These are phyloP conservation scores for Clarias magur DNA, from an alignment of 2,113 vertebrate species.

Conservation along the genomic window DNA sequence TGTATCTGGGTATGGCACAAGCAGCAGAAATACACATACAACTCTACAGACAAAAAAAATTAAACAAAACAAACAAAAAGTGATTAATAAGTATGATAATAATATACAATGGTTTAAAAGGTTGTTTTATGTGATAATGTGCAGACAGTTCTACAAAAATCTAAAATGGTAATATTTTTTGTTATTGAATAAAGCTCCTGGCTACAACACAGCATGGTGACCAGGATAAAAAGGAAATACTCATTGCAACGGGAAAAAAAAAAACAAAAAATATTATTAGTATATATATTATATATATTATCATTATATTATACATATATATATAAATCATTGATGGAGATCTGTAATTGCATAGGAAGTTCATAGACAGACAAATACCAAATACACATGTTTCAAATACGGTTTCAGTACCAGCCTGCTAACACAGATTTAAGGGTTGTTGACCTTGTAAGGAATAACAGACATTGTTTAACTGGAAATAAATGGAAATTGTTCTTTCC, in stretches of 20 bases:
- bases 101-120: background rate
- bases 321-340: background rate
- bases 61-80: too few species aligned
- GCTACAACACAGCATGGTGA: background rate
- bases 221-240: background rate
- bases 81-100: background rate
- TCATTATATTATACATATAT: too few species aligned
- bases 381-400: background rate
- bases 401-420: constrained; percentile 9
- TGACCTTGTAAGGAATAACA: constrained; percentile 65
- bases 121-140: background rate
- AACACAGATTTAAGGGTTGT: constrained; percentile 50
- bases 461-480: constrained; percentile 70
- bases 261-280: too few species aligned
- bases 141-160: background rate
- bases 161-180: background rate
- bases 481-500: constrained; percentile 64
- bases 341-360: background rate
- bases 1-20: background rate
- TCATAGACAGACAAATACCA: background rate
- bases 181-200: background rate
- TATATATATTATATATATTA: too few species aligned
- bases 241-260: background rate
- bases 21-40: background rate
- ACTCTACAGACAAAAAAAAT: background rate